Conservation (phyloP, 37 sponge, comb jelly and placozoan genomes). For the Tethya wilhelma region DNA sequence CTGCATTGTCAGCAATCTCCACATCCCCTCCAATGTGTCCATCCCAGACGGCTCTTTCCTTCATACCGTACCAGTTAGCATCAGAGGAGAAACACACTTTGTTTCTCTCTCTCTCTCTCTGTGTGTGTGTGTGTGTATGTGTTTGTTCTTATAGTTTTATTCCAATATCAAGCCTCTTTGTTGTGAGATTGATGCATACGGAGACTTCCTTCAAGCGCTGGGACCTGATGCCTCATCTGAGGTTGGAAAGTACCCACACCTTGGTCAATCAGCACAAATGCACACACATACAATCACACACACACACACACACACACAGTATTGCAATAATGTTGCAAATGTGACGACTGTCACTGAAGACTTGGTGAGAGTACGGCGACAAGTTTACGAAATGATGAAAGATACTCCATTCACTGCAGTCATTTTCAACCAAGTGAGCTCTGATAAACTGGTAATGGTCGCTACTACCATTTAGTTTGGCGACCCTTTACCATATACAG, state of each 20-base stretch:
- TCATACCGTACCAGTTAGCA: constrained; percentile 66
- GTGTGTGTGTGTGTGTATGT: background rate
- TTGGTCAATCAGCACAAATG: no score
- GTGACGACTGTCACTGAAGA: constrained; percentile 27
- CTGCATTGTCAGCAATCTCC: constrained; percentile 68
- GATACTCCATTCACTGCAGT: constrained; percentile 46
- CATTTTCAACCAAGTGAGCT: constrained; percentile 50
- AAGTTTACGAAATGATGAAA: constrained; percentile 46
- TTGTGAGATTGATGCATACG: constrained; percentile 87
- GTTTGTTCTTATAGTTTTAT: constrained; percentile 53
- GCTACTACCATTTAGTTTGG: background rate
- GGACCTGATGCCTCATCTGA: constrained; percentile 52
- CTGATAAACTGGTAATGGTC: background rate
- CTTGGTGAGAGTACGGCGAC: constrained; percentile 38
- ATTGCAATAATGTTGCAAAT: constrained; percentile 39
- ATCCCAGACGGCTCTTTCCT: constrained; percentile 65
- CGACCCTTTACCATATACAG: constrained; percentile 9
- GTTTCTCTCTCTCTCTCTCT: no score
- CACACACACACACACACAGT: no score
- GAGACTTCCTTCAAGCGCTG: constrained; percentile 81
- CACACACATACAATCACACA: no score
- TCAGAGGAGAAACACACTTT: no score
- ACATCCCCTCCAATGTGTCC: constrained; percentile 6
- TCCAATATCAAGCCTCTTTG: constrained; percentile 53
- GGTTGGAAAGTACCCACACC: no score